Evolutionary conservation across 2,113 vertebrate genomes (phyloP), one percentile per base, ranked within the genome.

Genomic region (Oncorhynchus clarkii): DNA sequence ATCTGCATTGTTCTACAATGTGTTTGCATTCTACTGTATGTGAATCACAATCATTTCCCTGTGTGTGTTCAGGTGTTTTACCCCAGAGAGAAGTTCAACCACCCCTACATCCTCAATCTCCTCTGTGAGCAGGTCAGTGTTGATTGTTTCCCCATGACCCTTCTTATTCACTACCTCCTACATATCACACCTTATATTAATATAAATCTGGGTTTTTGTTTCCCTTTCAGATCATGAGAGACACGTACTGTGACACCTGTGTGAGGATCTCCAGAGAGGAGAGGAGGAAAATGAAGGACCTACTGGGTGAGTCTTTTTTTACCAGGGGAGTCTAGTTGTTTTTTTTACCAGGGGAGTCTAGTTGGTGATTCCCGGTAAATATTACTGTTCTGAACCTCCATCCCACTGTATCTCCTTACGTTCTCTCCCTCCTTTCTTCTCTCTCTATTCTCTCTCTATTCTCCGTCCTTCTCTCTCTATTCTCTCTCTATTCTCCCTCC

Each of bases 251-350:
- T 0, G 91, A 99, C 34, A 93, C 94, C 82, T 96, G 96, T 84
- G 78, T 93, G 75, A 94, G 94, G 70, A 94, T 99, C 86, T 95
- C 94, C 84, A 93, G 82, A 80, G 95, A 97, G 0, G 98, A 99
- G 82, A 92, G 94, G 72, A 90, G 87, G 84, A 97, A 94, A 88
- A 99, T 99, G 98, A 98, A 96, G 87, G 95, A 96, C n/a, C 88
- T 99, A 51, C 90, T 99, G 51, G 92, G 98, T 99, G 51, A 54
- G 51, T 45, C 39, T 45, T 31, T 0, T 31, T 31, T 31, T 31
- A 31, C 29, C 4, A 31, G 29, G 4, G 0, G 4, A 31, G 29
- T 31, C 29, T 31, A 5, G 29, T 31, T 31, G 29, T 31, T 31
- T 31, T 1, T 31, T 31, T 5, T 5, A 31, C 31, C 31, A 31